These are phyloP conservation scores for Rhopilema esculentum DNA, from an alignment of 30 jellyfish, hydroid and myxozoan species.

Conservation along the genomic window DNA sequence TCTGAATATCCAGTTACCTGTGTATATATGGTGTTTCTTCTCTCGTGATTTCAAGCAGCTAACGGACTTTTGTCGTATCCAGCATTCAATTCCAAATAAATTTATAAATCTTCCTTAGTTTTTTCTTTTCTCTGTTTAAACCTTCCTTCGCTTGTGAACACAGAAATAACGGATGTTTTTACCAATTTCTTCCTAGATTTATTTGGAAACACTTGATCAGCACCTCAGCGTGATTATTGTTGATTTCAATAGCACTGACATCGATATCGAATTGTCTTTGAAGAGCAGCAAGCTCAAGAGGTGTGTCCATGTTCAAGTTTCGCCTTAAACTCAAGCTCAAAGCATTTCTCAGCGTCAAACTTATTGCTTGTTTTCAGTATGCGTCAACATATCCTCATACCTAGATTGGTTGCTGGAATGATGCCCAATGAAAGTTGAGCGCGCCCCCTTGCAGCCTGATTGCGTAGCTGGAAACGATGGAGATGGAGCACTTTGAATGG, in stretches of 20 bases:
- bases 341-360: not conserved
- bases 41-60: not conserved
- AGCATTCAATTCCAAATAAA: no score
- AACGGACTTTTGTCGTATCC: no score
- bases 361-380: not conserved
- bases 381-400: no score
- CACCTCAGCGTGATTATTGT: constrained; percentile 79
- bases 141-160: no score
- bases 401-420: no score
- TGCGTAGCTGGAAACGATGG: no score
- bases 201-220: constrained; percentile 72
- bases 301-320: constrained; percentile 3
- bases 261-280: constrained; percentile 60
- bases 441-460: no score
- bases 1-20: no score
- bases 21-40: not conserved
- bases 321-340: not conserved
- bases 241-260: constrained; percentile 85
- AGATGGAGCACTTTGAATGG: no score
- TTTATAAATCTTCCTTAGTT: no score
- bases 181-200: constrained; percentile 38
- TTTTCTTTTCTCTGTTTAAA: no score
- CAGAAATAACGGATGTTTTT: not conserved
- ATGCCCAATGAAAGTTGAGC: no score
- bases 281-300: constrained; percentile 63